Evolutionary conservation across 2,113 vertebrate species (phyloP), one percentile per base, ranked within the genome.

Genomic region (Actenoides hombroni): DNA sequence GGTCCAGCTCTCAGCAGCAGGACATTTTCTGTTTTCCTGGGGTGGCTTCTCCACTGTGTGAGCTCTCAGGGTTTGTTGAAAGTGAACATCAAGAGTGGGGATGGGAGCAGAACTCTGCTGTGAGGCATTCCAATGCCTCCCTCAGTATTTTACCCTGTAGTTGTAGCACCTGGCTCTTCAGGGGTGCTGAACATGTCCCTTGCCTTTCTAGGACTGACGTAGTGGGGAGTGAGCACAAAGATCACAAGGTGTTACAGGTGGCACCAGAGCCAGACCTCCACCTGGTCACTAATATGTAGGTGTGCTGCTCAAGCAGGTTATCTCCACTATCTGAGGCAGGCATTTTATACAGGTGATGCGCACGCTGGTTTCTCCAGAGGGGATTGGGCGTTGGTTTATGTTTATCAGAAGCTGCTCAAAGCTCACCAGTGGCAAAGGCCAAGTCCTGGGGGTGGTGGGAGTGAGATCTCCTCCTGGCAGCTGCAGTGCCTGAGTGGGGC

Each of bases 1-100:
- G 1, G 6, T 53, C 33, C 65, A 49, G 46, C 56, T 81, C n/a
- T 69, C 24, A 53, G 59, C 5, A 3, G 69, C 23, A 35, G 26
- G 33, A 0, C 2, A 16, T 51, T 35, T 2, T 0, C 19, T 54
- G 16, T 44, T 78, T 67, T 37, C 18, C 42, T 35, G 24, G 37
- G 5, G 11, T 51, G 4, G 16, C 59, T 75, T 46, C 60, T 86
- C 16, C 46, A 68, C 16, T 54, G 6, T 1, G 2, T 77, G 64
- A 91, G 15, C 44, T 87, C 2, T 1, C 0, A 4, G 40, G 63
- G 42, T 16, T 46, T 20, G 44, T 31, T 46, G 46, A 54, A 40
- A 56, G 42, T 8, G 42, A 42, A 21, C 0, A 0, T 1, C 1
- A 2, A 51, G 82, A 42, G 35, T 11, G 29, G 35, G 17, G 33